A percentile compares a stretch with the other conserved stretches of the same genome.
Evolutionary conservation across 2,888 invertebrate genomes (phyloP).

Genomic region (Tetranychus piercei): DNA sequence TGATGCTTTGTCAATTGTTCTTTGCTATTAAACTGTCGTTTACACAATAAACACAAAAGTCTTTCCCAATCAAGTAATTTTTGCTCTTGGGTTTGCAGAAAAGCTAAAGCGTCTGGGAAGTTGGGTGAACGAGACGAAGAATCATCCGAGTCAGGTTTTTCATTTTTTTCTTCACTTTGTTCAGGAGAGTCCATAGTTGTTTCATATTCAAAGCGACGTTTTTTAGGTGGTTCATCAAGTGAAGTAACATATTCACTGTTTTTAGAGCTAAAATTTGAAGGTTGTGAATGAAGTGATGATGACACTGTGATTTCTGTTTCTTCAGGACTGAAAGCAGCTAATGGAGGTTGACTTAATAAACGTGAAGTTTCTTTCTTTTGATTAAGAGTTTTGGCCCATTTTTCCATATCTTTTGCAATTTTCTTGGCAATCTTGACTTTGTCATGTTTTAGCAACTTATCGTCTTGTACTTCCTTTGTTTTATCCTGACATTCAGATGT

Average conservation of each 20-base stretch:
- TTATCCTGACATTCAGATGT: slow-evolving; percentile 39
- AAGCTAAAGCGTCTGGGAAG: not conserved
- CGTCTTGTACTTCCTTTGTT: slow-evolving; percentile 49
- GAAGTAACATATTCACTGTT: not conserved
- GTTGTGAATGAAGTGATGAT: not conserved
- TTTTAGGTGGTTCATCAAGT: not conserved
- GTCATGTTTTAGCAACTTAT: slow-evolving; percentile 51
- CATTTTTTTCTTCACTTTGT: not conserved
- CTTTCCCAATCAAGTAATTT: slow-evolving; percentile 56
- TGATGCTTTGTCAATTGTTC: slow-evolving; percentile 74
- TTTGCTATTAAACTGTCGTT: slow-evolving; percentile 71
- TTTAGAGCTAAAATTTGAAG: not conserved
- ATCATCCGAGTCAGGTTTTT: slow-evolving; percentile 7
- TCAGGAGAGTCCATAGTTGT: not conserved
- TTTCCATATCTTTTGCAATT: slow-evolving; percentile 82
- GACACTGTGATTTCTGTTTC: not conserved
- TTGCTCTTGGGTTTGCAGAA: slow-evolving; percentile 26
- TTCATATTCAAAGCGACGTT: not conserved
- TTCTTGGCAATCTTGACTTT: slow-evolving; percentile 94
- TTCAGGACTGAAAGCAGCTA: not conserved
- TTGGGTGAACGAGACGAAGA: not conserved
- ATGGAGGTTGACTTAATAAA: not conserved
- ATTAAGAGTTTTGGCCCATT: slow-evolving; percentile 91
- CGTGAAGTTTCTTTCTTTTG: slow-evolving; percentile 59
- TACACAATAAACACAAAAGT: slow-evolving; percentile 80